Conservation (phyloP, 2,113 vertebrate species). For the Leptodactylus fuscus region DNA sequence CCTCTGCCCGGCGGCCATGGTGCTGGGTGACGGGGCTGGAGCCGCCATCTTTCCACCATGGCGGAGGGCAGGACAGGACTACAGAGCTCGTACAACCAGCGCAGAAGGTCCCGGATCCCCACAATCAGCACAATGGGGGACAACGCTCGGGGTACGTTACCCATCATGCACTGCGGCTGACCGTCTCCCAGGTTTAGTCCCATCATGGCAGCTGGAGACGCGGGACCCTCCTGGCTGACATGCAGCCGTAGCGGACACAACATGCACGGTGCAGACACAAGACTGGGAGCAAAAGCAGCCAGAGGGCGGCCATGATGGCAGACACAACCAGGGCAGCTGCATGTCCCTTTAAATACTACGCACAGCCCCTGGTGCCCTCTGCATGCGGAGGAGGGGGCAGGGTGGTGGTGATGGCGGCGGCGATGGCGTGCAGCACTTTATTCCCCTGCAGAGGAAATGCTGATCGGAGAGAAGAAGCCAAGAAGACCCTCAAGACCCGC, state of each 20-base stretch:
- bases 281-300: not conserved
- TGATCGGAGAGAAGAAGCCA: slow-evolving; percentile 67
- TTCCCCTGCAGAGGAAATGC: slow-evolving; percentile 75
- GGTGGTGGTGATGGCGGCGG: too few relatives aligned
- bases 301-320: slow-evolving; percentile 3
- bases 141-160: not conserved
- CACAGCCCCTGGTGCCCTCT: not conserved
- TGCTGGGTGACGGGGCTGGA: too few relatives aligned
- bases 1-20: slow-evolving; percentile 60
- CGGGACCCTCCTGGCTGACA: not conserved
- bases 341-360: not conserved
- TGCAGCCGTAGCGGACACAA: not conserved
- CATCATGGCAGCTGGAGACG: not conserved
- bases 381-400: not conserved
- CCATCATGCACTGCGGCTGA: not conserved
- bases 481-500: slow-evolving; percentile 69
- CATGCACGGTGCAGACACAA: slow-evolving; percentile 2
- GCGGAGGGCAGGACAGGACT: not conserved
- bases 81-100: not conserved
- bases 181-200: not conserved
- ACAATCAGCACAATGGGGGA: not conserved
- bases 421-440: not conserved
- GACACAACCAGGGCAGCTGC: not conserved
- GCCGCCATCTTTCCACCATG: too few relatives aligned
- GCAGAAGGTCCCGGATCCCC: not conserved